Conservation (phyloP, 2,888 invertebrate genomes). For the Molanna angustata region DNA sequence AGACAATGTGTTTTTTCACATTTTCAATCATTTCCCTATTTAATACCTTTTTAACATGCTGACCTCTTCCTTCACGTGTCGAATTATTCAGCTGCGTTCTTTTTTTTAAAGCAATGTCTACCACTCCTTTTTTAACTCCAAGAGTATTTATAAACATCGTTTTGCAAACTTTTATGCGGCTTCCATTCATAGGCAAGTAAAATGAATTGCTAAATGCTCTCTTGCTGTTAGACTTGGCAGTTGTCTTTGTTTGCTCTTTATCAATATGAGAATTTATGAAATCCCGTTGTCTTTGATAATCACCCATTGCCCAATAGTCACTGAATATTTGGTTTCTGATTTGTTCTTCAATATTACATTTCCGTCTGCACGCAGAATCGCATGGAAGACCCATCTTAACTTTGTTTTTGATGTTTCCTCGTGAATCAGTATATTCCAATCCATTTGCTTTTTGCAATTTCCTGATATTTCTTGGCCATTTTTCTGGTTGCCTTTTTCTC, state of each 20-base stretch:
- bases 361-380: background rate
- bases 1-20: conserved; percentile 3
- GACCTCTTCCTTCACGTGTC: background rate
- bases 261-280: background rate
- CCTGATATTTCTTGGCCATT: background rate
- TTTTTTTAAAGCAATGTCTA: background rate
- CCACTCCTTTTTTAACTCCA: background rate
- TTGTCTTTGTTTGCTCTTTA: too few relatives aligned
- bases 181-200: background rate
- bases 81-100: background rate
- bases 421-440: background rate
- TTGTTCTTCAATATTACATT: background rate
- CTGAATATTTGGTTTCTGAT: background rate
- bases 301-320: background rate
- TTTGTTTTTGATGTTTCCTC: background rate
- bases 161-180: background rate
- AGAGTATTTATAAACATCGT: background rate
- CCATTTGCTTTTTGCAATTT: background rate
- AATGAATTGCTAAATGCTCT: background rate
- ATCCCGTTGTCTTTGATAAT: background rate
- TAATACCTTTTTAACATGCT: background rate
- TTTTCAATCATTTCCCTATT: background rate
- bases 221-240: background rate
- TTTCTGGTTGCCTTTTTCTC: background rate
- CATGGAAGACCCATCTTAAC: background rate